phyloP scores from a whole-genome alignment of 1,140 invertebrate genomes.

The Musca vetustissima region DNA sequence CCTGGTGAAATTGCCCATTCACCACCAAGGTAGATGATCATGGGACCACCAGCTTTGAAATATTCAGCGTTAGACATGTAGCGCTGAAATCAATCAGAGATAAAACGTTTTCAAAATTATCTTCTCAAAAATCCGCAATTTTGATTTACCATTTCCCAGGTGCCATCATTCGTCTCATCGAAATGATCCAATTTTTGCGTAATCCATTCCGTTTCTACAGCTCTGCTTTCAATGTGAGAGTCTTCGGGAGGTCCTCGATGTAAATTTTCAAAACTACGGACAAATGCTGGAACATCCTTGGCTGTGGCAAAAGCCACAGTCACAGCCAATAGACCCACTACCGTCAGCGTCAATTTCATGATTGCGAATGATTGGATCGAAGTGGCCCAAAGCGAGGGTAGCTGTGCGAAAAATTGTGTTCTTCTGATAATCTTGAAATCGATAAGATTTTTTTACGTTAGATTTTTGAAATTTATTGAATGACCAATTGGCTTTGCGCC shows the following conservation, averaged over 20 bases:
- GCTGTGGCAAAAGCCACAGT: conserved; percentile 5
- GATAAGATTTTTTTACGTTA: too few relatives aligned
- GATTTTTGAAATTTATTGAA: too few relatives aligned
- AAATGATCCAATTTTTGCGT: conserved; percentile 67
- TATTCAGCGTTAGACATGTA: conserved; percentile 66
- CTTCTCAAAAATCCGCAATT: not conserved
- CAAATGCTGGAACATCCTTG: conserved; percentile 6
- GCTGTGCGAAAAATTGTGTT: not conserved
- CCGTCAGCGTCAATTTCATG: conserved; percentile 13
- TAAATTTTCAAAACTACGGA: conserved; percentile 34
- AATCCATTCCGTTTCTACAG: conserved; percentile 39
- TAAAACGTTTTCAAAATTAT: not conserved
- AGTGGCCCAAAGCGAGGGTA: too few relatives aligned
- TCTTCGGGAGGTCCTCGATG: conserved; percentile 40
- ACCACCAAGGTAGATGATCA: conserved; percentile 68
- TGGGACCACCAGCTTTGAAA: conserved; percentile 58
- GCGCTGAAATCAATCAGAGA: too few relatives aligned
- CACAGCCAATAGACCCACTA: conserved; percentile 1
- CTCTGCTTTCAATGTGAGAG: conserved; percentile 10
- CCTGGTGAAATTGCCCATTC: conserved; percentile 63
- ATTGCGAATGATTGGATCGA: not conserved
- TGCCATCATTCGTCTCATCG: conserved; percentile 63
- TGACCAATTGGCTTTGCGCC: too few relatives aligned
- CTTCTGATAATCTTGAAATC: too few relatives aligned
- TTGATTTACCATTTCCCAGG: conserved; percentile 63